These are phyloP conservation scores for Pleuronectes platessa DNA, from an alignment of 2,113 vertebrate genomes.

Conservation along the genomic window DNA sequence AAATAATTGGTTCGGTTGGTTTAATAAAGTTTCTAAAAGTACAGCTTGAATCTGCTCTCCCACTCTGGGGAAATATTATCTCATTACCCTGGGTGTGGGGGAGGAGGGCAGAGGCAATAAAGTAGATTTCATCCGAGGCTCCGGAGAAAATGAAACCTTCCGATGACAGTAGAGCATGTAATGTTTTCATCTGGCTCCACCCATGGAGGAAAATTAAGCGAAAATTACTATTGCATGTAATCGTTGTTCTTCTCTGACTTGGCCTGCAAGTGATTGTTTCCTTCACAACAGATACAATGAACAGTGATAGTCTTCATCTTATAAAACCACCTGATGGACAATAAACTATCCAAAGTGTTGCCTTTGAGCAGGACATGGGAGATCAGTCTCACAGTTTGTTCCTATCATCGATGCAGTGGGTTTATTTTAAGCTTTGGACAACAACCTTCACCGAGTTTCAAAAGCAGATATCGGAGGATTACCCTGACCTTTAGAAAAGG, in stretches of 20 bases:
- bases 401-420: too few species aligned
- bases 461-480: too few species aligned
- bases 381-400: too few species aligned
- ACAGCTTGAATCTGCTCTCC: conserved; percentile 64
- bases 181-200: conserved; percentile 74
- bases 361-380: background rate
- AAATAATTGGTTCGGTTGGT: conserved; percentile 72
- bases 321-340: conserved; percentile 17
- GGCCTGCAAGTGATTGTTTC: conserved; percentile 44
- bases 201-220: conserved; percentile 71
- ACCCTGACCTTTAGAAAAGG: too few species aligned
- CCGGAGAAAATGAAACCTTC: conserved; percentile 77
- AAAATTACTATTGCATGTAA: conserved; percentile 53
- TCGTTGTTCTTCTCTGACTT: conserved; percentile 26
- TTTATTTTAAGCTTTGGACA: background rate
- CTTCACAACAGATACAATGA: conserved; percentile 24
- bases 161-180: conserved; percentile 69
- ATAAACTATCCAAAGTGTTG: background rate
- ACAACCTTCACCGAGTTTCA: background rate
- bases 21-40: conserved; percentile 81
- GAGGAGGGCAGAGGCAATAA: conserved; percentile 77
- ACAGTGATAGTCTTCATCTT: background rate
- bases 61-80: conserved; percentile 83
- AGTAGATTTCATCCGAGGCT: conserved; percentile 72
- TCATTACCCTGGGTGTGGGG: conserved; percentile 73